phyloP scores from a whole-genome alignment of 1,140 invertebrate species.

The Ceratosolen solmsi region DNA sequence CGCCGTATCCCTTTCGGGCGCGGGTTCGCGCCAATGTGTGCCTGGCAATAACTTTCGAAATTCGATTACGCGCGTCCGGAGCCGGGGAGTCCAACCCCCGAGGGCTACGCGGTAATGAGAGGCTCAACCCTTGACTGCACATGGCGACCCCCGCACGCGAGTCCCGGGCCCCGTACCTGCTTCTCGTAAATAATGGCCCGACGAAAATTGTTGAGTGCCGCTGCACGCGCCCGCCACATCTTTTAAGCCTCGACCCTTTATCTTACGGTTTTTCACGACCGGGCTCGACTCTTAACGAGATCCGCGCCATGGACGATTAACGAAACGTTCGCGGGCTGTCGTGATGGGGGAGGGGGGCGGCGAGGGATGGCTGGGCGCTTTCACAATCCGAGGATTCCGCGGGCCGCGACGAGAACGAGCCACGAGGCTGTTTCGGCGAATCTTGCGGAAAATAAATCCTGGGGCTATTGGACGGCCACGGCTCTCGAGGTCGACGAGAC shows the following conservation, averaged over 20 bases:
- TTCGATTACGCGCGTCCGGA: constrained; percentile 64
- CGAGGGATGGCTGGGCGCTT: no score
- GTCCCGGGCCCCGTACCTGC: constrained; percentile 38
- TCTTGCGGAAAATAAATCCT: no score
- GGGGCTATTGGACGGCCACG: neutral
- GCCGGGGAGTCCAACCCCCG: constrained; percentile 58
- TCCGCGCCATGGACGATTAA: no score
- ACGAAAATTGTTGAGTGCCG: constrained; percentile 66
- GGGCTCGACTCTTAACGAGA: no score
- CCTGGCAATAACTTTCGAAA: constrained; percentile 68
- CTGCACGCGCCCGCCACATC: constrained; percentile 53
- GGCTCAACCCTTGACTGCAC: constrained; percentile 63
- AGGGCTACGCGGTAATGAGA: constrained; percentile 63
- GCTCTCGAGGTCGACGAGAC: neutral
- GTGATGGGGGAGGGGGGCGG: no score
- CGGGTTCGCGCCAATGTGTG: constrained; percentile 14
- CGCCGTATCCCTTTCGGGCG: constrained; percentile 27
- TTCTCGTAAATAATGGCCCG: constrained; percentile 67
- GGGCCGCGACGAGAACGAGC: no score
- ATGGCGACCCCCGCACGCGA: constrained; percentile 8
- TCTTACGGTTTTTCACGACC: neutral
- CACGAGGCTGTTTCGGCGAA: no score
- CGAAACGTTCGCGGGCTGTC: no score
- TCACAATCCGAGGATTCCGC: no score
- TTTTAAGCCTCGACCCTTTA: neutral